Base-by-base conservation (phyloP, 1,140 invertebrate species). In the Calephelis nemesis region DNA sequence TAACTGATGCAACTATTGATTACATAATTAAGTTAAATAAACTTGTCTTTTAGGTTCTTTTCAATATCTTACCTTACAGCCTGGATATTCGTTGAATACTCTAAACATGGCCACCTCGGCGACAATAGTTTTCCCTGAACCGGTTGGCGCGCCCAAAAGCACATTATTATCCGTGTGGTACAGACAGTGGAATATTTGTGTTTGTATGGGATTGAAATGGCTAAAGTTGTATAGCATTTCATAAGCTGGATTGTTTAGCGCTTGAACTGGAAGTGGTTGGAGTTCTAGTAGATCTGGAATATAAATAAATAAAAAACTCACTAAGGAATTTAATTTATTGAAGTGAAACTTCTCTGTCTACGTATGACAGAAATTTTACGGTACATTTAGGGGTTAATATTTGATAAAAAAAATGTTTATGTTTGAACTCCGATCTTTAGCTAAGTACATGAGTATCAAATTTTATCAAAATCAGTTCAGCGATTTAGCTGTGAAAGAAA, bases 191-290 rank as follows among this genome's bases (percentile, higher is more conserved):
- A 99, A 99, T 52, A 99, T 97, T 92, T 99, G 99, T 6, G 98
- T 99, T 91, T 99, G 99, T 79, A 99, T 98, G 2, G 99, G 98
- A 93, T 99, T 99, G 91, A 99, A 99, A 88, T 99, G 98, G 0
- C 95, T 95, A 88, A 99, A 99, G 15, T 93, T 95, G 92, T 99
- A 99, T 1, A 99, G 87, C 47, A 93, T 92, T 88, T 99, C 95
- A 78, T 96, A 97, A 5, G 93, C 78, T 0, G 93, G 83, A 79
- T 99, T 95, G 67, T 97, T 95, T 13, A 99, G 90, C 0, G 95
- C 96, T 64, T 94, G 95, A 7, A 98, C 93, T 40, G 99, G 97
- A 48, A 99, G 87, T 0, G 98, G 99, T 72, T 97, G 95, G 10
- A 99, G 91, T 83, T 98, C 96, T 50, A 99, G 87, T 6, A 99